Evolutionary conservation across 2,113 vertebrate species (phyloP).

Genomic region (Dipodomys spectabilis): DNA sequence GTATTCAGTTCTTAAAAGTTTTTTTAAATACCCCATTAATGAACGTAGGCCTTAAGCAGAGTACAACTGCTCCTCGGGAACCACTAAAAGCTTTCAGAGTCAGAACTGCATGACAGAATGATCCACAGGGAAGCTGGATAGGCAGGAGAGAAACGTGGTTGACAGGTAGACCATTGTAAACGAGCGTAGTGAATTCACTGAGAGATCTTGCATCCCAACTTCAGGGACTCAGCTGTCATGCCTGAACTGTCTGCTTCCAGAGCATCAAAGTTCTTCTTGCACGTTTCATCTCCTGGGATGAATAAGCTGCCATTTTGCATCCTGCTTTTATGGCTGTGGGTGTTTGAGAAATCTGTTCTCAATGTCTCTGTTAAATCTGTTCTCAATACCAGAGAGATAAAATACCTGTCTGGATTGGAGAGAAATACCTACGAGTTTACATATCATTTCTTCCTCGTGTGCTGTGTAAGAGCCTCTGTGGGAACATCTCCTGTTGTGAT

Average conservation of each 20-base stretch:
- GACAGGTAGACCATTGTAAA: neutral
- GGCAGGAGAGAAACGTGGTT: neutral
- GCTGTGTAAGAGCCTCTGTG: neutral
- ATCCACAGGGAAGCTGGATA: neutral
- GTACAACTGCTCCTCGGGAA: neutral
- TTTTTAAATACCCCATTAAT: neutral
- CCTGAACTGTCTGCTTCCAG: neutral
- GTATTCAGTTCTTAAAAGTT: neutral
- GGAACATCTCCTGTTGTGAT: fast-evolving
- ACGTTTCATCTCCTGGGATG: neutral
- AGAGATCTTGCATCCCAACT: neutral
- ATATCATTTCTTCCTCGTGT: neutral
- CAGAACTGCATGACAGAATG: neutral
- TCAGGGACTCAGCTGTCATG: neutral
- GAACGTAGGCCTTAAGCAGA: neutral
- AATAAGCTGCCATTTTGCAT: neutral
- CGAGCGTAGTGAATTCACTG: too few species aligned
- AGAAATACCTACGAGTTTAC: neutral
- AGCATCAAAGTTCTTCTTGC: neutral
- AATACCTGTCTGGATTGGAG: neutral
- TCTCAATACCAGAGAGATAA: too few species aligned
- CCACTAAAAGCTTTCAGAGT: neutral
- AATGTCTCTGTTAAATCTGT: too few species aligned
- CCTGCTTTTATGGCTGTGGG: neutral
- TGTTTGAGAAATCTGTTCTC: neutral